Evolutionary conservation across 1,140 invertebrate genomes (phyloP), one percentile per base, ranked within the genome.

Genomic region (Pararge aegeria): DNA sequence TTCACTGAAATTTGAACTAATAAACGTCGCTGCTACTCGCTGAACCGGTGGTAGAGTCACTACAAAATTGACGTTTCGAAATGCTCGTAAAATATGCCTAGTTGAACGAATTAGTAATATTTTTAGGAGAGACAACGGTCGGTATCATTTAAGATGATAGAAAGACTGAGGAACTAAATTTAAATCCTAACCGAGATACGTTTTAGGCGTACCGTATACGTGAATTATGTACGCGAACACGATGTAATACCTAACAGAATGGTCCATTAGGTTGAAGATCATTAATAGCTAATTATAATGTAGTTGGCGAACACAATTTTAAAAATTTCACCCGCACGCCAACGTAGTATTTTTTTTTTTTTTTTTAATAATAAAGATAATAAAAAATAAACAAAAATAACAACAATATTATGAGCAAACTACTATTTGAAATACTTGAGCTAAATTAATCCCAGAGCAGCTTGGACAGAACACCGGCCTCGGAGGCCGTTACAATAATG

Each of bases 391-490:
- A 24, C 24, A 24, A 80, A 75, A 76, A 85, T 78, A 86, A 87
- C 71, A 87, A 87, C 83, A 86, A 86, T 70, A 82, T 77, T 80
- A 83, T 87, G 83, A 87, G 83, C 83, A 87, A 85, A 85, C 81
- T 80, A 84, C 62, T 75, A 80, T 69, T 70, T 78, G 75, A 87
- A 34, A 79, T 86, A 87, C 79, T 87, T 83, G 83, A 89, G 83
- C 83, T 86, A 83, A 83, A 78, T 73, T 78, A 75, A 86, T 65
- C 83, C 83, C 83, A 70, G 86, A 87, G 86, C 86, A 89, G 86
- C 86, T 89, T 89, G 86, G 86, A 84, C 69, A 64, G 67, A 64
- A 70, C 62, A 49, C 68, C 75, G 71, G 70, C 67, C 68, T 65
- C 68, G 66, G 69, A 63, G 68, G 62, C 66, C 67, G 66, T 63